phyloP scores from a whole-genome alignment of 2,888 invertebrate species.

The Coleophora deauratella region DNA sequence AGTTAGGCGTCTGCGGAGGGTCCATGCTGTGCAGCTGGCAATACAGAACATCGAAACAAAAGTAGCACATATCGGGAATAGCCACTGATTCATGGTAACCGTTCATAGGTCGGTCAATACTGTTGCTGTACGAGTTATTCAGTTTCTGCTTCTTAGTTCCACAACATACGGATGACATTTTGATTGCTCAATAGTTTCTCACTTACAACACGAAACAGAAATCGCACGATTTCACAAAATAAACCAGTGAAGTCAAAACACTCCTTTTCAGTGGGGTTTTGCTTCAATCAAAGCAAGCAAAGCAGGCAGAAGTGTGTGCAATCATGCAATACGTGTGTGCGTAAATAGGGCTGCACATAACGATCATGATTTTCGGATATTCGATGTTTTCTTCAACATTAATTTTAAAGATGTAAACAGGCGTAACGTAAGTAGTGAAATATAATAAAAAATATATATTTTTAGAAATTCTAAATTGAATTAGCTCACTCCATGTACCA shows the following conservation, averaged over 20 bases:
- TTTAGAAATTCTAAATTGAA: too few species aligned
- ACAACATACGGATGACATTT: conserved; percentile 93
- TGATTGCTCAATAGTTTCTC: conserved; percentile 29
- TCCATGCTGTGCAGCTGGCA: conserved; percentile 94
- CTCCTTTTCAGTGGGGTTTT: conserved; percentile 31
- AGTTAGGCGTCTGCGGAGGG: conserved; percentile 91
- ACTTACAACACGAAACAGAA: conserved; percentile 34
- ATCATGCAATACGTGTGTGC: too few species aligned
- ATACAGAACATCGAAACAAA: conserved; percentile 99
- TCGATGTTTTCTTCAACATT: too few species aligned
- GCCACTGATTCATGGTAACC: conserved; percentile 78
- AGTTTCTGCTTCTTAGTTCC: conserved; percentile 94
- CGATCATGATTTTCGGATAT: too few species aligned
- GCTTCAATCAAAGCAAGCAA: too few species aligned
- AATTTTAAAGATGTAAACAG: too few species aligned
- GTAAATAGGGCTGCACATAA: too few species aligned
- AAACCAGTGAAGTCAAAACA: conserved; percentile 30
- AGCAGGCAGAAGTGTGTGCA: too few species aligned
- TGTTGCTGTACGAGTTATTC: conserved; percentile 77
- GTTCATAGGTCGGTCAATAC: conserved; percentile 74
- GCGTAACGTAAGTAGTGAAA: too few species aligned
- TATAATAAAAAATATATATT: too few species aligned
- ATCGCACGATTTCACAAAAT: conserved; percentile 40
- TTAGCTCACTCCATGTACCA: too few species aligned
- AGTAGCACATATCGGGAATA: conserved; percentile 97